These are phyloP conservation scores for Anadara kagoshimensis DNA, from an alignment of 1,140 invertebrate genomes.

Conservation along the genomic window DNA sequence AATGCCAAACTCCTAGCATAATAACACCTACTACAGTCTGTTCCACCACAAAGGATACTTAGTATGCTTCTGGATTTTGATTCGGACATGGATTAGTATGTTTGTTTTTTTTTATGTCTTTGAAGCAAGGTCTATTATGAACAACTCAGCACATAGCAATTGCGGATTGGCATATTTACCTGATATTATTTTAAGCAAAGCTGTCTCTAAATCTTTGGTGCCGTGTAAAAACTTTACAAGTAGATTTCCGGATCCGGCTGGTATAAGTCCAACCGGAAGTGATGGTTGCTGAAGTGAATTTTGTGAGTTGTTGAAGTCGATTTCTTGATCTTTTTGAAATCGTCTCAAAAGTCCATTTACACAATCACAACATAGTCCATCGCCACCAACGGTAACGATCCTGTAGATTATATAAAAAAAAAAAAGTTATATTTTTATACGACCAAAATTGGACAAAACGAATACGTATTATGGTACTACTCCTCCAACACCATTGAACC, in stretches of 20 bases:
- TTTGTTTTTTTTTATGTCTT: too few species aligned
- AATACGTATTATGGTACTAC: too few species aligned
- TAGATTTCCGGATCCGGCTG: conserved; percentile 52
- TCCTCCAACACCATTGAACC: too few species aligned
- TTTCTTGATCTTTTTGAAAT: conserved; percentile 42
- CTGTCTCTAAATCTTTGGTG: conserved; percentile 45
- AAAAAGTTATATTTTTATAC: too few species aligned
- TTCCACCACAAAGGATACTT: too few species aligned
- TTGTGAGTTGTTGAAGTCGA: conserved; percentile 49
- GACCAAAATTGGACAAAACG: too few species aligned
- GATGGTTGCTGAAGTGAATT: conserved; percentile 27
- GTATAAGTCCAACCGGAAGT: conserved; percentile 58
- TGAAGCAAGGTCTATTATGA: too few species aligned
- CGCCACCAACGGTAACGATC: conserved; percentile 59
- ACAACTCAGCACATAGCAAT: too few species aligned
- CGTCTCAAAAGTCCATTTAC: conserved; percentile 52
- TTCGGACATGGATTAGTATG: too few species aligned
- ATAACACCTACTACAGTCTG: too few species aligned
- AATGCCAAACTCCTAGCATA: too few species aligned
- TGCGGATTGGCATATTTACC: conserved; percentile 14
- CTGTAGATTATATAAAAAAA: conserved; percentile 40
- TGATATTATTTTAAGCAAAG: conserved; percentile 44
- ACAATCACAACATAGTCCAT: conserved; percentile 58
- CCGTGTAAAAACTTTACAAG: conserved; percentile 50
- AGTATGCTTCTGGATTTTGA: too few species aligned